Conservation (phyloP, 2,888 invertebrate genomes). For the Clivina fossor region DNA sequence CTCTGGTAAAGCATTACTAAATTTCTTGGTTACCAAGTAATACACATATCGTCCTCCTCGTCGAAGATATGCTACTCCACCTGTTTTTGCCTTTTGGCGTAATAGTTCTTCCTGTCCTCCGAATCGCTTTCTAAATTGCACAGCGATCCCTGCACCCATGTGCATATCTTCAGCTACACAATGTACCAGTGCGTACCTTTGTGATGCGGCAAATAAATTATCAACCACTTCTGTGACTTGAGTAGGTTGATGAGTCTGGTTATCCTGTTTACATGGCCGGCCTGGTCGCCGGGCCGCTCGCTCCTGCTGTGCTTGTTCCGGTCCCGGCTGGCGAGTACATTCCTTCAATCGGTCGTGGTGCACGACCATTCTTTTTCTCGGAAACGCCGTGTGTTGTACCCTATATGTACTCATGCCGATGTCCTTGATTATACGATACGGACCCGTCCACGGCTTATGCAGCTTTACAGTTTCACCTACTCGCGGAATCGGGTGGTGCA, state of each 20-base stretch:
- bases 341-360: not conserved
- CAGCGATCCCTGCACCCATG: not conserved
- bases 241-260: not conserved
- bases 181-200: not conserved
- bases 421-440: too few species aligned
- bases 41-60: not conserved
- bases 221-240: not conserved
- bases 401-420: not conserved
- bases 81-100: not conserved
- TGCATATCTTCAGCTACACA: not conserved
- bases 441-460: not conserved
- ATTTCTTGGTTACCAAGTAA: slow-evolving; percentile 5
- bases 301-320: not conserved
- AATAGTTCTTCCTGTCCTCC: not conserved
- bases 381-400: not conserved
- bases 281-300: not conserved
- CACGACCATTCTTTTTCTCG: not conserved
- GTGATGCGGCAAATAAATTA: not conserved
- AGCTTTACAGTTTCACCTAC: not conserved
- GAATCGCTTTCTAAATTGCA: not conserved
- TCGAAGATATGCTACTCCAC: not conserved
- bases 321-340: not conserved
- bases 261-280: not conserved
- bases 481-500: not conserved
- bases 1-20: not conserved